A percentile compares a stretch with the other conserved stretches of the same genome.
Evolutionary conservation across 2,113 vertebrate species (phyloP).

Genomic region (Rana temporaria): DNA sequence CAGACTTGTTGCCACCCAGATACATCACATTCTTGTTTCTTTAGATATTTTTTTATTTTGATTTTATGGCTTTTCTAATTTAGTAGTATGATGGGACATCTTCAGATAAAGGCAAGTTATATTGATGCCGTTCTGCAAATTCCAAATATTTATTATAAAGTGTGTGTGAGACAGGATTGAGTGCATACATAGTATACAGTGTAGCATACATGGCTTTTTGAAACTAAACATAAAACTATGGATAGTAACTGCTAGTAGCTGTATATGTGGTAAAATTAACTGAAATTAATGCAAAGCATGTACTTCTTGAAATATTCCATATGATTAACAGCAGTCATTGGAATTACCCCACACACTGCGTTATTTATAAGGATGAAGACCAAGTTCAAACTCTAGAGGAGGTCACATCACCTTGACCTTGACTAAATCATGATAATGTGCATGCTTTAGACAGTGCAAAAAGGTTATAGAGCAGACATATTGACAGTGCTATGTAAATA

Average conservation of each 20-base stretch:
- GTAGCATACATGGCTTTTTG: no score
- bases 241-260: no score
- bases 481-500: constrained; percentile 24
- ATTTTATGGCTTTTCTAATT: constrained; percentile 50
- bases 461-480: constrained; percentile 13
- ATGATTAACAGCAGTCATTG: not conserved
- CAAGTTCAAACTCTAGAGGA: constrained; percentile 43
- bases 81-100: constrained; percentile 15
- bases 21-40: constrained; percentile 63
- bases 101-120: constrained; percentile 40
- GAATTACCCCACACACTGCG: not conserved
- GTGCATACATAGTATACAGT: no score
- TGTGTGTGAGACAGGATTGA: no score
- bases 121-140: no score
- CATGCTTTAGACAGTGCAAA: constrained; percentile 5
- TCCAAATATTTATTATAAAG: no score
- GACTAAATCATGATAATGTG: constrained; percentile 33
- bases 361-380: constrained; percentile 32
- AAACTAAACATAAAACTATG: no score
- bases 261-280: no score
- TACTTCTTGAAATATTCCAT: not conserved
- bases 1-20: constrained; percentile 78
- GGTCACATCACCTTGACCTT: constrained; percentile 44
- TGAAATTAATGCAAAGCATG: no score
- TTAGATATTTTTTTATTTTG: constrained; percentile 55